Evolutionary conservation across 2,888 invertebrate genomes (phyloP), one percentile per base, ranked within the genome.

Genomic region (Bellardia pandia): DNA sequence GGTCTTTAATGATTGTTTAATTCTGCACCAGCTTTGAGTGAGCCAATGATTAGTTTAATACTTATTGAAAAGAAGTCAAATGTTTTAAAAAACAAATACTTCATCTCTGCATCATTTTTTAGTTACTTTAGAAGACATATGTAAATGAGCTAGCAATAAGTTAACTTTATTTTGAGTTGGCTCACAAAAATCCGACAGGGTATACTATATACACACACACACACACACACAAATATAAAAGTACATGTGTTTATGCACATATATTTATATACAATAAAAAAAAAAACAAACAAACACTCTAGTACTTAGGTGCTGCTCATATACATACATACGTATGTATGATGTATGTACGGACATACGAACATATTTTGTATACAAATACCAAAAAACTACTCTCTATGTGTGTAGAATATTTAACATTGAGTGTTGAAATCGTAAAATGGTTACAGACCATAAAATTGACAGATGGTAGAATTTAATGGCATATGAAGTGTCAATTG

Each of bases 361-460:
- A 23, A 48, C 6, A 45, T 56, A 30, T 58, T 6, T 30, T 58
- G 56, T 56, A 11, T 56, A 30, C 9, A 13, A 2, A 30, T 58
- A 33, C 1, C 56, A 23, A 53, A 14, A 56, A 37, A 53, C 56
- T 72, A 40, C n/a, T 58, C 3, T 45, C 5, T 45, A 42, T 60
- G 51, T 64, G 51, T 80, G 3, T 69, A 11, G 56, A 69, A 72
- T 60, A 81, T 81, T 86, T 68, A 64, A 56, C 80, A 84, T 84
- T 72, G 72, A 87, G 87, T 85, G 87, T 82, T 87, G 81, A 85
- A 85, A 87, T 78, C 53, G 81, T 78, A 78, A 85, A 87, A 87
- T 85, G 85, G 85, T 76, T 87, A 71, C 85, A 85, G 85, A 71
- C 87, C 85, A 87, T 87, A 87, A 87, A 87, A 87, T 87, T 85